phyloP scores from a whole-genome alignment of 2,113 vertebrate genomes.

The Tricholaema leucomelas region DNA sequence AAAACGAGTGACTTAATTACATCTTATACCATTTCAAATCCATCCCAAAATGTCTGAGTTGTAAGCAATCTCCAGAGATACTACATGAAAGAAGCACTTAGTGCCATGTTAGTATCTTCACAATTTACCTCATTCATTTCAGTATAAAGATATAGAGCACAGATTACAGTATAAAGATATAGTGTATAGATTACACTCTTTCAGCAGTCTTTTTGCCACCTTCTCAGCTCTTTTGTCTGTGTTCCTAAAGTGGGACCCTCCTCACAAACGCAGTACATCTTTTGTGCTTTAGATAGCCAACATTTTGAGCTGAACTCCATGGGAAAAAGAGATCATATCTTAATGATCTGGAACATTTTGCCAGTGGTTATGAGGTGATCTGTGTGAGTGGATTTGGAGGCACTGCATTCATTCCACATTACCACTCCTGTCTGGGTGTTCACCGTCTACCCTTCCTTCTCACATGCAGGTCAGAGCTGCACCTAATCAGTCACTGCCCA shows the following conservation, averaged over 20 bases:
- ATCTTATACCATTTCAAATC: slow-evolving; percentile 6
- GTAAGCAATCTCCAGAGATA: neutral
- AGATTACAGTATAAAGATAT: no score
- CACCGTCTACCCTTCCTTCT: neutral
- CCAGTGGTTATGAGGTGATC: neutral
- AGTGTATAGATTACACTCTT: neutral
- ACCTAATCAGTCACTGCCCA: neutral
- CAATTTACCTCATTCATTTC: neutral
- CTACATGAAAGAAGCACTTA: neutral
- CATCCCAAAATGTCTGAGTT: neutral
- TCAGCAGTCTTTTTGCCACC: neutral
- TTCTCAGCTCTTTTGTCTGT: neutral
- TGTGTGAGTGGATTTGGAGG: neutral
- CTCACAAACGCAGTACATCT: neutral
- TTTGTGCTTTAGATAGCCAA: neutral
- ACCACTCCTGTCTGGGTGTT: neutral
- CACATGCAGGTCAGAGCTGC: neutral
- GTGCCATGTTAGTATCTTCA: neutral
- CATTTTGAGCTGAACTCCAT: neutral
- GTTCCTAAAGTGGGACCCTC: neutral
- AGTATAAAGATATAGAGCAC: no score
- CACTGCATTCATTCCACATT: neutral
- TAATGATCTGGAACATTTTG: neutral
- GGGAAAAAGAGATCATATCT: neutral
- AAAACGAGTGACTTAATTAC: neutral